Percentiles rank a stretch among this genome's conserved stretches.
Conservation (phyloP, 2,888 invertebrate genomes). For the Ctena decussata region DNA sequence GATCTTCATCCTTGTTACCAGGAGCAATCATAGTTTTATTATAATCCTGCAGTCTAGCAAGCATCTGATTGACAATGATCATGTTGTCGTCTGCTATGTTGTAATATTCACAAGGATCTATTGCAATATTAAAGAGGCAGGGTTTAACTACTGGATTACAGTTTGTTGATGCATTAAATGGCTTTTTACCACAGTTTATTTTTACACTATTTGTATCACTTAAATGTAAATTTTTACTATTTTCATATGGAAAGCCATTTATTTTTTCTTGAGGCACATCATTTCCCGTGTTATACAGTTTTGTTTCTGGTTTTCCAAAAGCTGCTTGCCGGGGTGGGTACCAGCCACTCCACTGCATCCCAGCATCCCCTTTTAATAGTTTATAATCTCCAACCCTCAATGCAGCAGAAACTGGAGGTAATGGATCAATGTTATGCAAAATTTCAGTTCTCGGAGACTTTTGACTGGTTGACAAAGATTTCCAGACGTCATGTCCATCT, state of each 20-base stretch:
- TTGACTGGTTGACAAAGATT: conserved; percentile 89
- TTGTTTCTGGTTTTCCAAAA: neutral
- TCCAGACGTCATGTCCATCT: conserved; percentile 94
- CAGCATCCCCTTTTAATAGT: conserved; percentile 73
- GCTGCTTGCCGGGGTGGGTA: conserved; percentile 73
- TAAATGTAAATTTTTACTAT: neutral
- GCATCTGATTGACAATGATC: conserved; percentile 76
- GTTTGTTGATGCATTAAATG: conserved; percentile 77
- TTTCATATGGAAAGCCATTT: no score
- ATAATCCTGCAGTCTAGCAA: conserved; percentile 87
- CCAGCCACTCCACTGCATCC: conserved; percentile 72
- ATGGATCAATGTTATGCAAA: conserved; percentile 83
- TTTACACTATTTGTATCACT: neutral
- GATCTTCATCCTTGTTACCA: conserved; percentile 91
- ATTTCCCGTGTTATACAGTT: neutral
- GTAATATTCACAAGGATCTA: conserved; percentile 95
- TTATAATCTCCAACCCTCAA: conserved; percentile 81
- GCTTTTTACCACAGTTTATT: conserved; percentile 79
- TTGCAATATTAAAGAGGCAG: conserved; percentile 93
- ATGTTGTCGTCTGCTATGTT: conserved; percentile 88
- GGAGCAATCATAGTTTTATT: conserved; percentile 92
- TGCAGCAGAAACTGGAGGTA: conserved; percentile 46
- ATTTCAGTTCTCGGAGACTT: conserved; percentile 90
- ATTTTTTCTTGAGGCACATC: no score
- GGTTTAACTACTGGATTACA: conserved; percentile 91